Conservation (phyloP, 2,888 invertebrate genomes). For the Tromatobia lineatoria region DNA sequence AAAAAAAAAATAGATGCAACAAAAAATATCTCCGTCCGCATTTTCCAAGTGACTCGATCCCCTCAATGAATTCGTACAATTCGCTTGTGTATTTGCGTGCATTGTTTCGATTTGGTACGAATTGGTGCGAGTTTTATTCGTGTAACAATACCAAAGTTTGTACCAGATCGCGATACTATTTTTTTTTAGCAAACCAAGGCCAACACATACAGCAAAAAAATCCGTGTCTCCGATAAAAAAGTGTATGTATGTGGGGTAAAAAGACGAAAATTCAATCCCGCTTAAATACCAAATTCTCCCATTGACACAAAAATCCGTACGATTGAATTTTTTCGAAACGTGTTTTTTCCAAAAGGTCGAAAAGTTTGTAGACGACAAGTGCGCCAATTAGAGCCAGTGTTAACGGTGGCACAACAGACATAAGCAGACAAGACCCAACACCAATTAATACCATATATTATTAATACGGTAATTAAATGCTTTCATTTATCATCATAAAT, state of each 20-base stretch:
- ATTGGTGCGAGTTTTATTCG: conserved; percentile 73
- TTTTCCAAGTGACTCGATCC: no score
- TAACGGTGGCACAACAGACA: conserved; percentile 75
- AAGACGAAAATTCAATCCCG: conserved; percentile 18
- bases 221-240: neutral
- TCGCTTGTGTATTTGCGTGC: conserved; percentile 39
- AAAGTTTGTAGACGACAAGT: conserved; percentile 39
- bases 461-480: conserved; percentile 68
- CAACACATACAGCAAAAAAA: neutral
- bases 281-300: neutral
- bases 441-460: conserved; percentile 79
- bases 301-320: conserved; percentile 15
- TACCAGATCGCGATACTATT: conserved; percentile 1
- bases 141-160: neutral
- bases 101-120: conserved; percentile 68
- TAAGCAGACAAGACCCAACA: conserved; percentile 81
- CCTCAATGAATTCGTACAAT: neutral
- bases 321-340: neutral
- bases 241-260: conserved; percentile 29
- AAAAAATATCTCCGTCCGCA: no score
- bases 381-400: conserved; percentile 69
- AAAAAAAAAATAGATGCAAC: no score
- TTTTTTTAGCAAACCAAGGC: neutral
- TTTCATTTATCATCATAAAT: neutral
- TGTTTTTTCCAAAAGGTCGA: conserved; percentile 8